These are phyloP conservation scores for Drosophila paucipuncta DNA, from an alignment of 2,888 invertebrate species.

Conservation along the genomic window DNA sequence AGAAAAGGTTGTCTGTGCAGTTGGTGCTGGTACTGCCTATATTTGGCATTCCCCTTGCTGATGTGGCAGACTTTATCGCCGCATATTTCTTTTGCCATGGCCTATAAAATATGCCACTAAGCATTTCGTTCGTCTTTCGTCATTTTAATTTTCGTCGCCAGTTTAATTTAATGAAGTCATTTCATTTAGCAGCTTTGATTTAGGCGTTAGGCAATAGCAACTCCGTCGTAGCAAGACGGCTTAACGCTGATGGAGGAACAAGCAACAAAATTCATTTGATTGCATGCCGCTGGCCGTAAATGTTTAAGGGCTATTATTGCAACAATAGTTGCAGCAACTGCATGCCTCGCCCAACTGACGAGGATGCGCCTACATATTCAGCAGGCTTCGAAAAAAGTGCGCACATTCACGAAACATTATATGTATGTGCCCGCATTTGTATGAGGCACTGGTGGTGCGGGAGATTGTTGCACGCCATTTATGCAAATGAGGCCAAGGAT, in stretches of 20 bases:
- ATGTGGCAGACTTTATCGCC: conserved; percentile 51
- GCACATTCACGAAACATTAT: conserved; percentile 1
- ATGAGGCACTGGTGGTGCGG: not conserved
- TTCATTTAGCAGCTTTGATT: conserved; percentile 65
- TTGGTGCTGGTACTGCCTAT: not conserved
- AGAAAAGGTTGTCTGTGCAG: conserved; percentile 16
- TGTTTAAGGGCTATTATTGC: conserved; percentile 68
- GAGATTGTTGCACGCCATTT: conserved; percentile 61
- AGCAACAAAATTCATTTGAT: conserved; percentile 54
- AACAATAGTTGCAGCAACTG: conserved; percentile 67
- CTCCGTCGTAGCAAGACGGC: not conserved
- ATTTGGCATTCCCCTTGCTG: conserved; percentile 1
- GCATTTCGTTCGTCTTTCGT: conserved; percentile 56
- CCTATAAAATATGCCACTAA: conserved; percentile 64
- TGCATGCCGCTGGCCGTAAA: conserved; percentile 56
- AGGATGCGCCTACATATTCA: conserved; percentile 13
- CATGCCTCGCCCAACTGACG: conserved; percentile 22
- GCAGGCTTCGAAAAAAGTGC: conserved; percentile 17
- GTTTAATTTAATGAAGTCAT: conserved; percentile 77
- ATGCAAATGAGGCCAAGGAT: conserved; percentile 79
- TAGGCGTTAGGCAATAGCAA: conserved; percentile 26
- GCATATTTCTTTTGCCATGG: conserved; percentile 59
- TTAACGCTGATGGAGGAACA: conserved; percentile 6
- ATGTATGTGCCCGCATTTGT: conserved; percentile 4
- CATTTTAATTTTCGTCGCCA: conserved; percentile 68